Base-by-base conservation (phyloP, 1,140 invertebrate genomes). In the Brachionus calyciflorus region DNA sequence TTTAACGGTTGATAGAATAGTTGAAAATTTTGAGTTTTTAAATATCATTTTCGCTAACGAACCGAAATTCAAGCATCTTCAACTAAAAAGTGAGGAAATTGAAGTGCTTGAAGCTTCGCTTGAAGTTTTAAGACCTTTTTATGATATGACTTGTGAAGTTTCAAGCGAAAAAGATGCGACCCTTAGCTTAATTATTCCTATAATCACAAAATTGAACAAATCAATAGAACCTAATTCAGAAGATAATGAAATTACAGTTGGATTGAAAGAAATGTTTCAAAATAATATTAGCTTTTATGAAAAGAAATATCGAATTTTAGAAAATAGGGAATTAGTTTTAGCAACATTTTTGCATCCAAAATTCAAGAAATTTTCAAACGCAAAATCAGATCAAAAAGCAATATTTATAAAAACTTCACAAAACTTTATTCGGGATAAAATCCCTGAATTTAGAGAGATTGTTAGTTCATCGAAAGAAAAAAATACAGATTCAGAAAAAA, bases 311-410 rank as follows among this genome's bases (percentile, higher is more conserved):
- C 10, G n/a, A 14, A 14, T 60, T 2, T 37, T 40, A 19, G 28
- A 33, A 1, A 37, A 60, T 7, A 37, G 14, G 17, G 17, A 37
- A 37, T 37, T 60, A 60, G 19, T 33, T 1, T 33, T 60, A 1
- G 26, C 55, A 3, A 60, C 57, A 19, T 60, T 37, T 60, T 60
- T 60, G 4, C 33, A 60, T 60, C 57, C 57, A 40, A 60, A 40
- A 33, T 60, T 1, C 40, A 60, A 60, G 21, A 60, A 60, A 21
- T 37, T 60, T 60, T 60, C 57, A 37, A 60, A 60, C 17, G n/a
- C 57, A 37, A 40, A 0, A 24, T n/a, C 19, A 37, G 57, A 60
- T 0, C 14, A 60, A 60, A 33, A 55, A 40, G 30, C 4, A 37
- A 0, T 3, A 4, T 60, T 60, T 60, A 37, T 1, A n/a, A 24